Conservation (phyloP, 1,140 invertebrate genomes). For the Drosophila sproati region DNA sequence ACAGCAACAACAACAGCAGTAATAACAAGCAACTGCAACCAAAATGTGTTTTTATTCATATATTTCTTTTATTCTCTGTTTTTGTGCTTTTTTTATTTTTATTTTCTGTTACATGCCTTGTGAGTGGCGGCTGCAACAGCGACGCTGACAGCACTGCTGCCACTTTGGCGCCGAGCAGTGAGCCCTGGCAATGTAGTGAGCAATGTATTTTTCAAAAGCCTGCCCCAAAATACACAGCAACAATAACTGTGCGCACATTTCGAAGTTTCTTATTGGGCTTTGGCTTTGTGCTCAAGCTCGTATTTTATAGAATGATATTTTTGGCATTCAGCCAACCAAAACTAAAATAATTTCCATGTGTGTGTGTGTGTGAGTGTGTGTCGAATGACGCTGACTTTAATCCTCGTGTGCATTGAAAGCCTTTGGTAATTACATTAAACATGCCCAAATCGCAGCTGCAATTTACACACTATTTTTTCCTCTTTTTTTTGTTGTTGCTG, state of each 20-base stretch:
- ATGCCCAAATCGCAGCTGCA: slow-evolving; percentile 81
- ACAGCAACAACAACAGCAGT: background rate
- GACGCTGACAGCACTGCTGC: slow-evolving; percentile 39
- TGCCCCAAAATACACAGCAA: slow-evolving; percentile 14
- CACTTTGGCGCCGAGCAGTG: slow-evolving; percentile 32
- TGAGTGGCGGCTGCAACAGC: slow-evolving; percentile 34
- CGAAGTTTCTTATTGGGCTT: slow-evolving; percentile 79
- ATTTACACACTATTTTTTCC: slow-evolving; percentile 67
- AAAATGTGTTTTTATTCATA: slow-evolving; percentile 38
- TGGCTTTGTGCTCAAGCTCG: slow-evolving; percentile 75
- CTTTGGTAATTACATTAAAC: slow-evolving; percentile 83
- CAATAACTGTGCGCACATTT: slow-evolving; percentile 32
- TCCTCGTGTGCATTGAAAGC: slow-evolving; percentile 74
- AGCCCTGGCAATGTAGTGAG: slow-evolving; percentile 21
- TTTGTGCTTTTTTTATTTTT: background rate
- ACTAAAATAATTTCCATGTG: slow-evolving; percentile 2
- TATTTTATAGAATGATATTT: slow-evolving; percentile 83
- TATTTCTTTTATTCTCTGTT: slow-evolving; percentile 18
- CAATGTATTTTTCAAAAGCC: slow-evolving; percentile 53
- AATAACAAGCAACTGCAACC: slow-evolving; percentile 7
- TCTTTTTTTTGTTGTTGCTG: background rate
- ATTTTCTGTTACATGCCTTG: slow-evolving; percentile 17
- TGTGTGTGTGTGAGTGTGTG: slow-evolving; percentile 26
- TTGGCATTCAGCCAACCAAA: slow-evolving; percentile 67
- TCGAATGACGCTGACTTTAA: slow-evolving; percentile 60